Evolutionary conservation across 2,113 vertebrate genomes (phyloP), one percentile per base, ranked within the genome.

Genomic region (Dunckerocampus dactyliophorus): DNA sequence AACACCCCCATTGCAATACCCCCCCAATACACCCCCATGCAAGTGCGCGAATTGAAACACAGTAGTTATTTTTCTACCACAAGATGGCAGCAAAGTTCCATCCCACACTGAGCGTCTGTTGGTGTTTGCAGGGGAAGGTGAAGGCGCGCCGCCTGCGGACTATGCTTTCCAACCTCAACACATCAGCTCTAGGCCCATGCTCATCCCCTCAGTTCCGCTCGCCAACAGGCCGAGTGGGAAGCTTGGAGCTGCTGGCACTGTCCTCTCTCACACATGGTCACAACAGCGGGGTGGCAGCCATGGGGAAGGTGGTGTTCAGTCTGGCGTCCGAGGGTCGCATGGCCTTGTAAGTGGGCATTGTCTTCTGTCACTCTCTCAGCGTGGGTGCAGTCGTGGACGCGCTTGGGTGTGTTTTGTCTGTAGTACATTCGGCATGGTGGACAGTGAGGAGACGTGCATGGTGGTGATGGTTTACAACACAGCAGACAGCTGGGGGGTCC

Each of bases 291-390:
- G 56, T 82, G n/a, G 93, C 93, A 10, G 87, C 93, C 43, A 67
- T 95, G 55, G 94, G 94, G 3, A 95, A 94, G 71, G 94, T 96
- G 80, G 89, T 96, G 45, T 96, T 96, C 82, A 96, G 94, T 65
- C 73, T 96, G 37, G 93, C 93, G n/a, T 88, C 89, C 0, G 93
- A 93, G 67, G 93, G 92, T 63, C 91, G 92, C 47, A 93, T 96
- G 84, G 93, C 94, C 28, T 96, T 96, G 94, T 96, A 75, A 93
- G 94, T 92, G 21, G 39, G 3, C 24, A 12, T 28, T 24, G 20
- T 43, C 5, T 43, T 43, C 12, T 43, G 39, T 43, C 39, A 14
- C 4, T 16, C 15, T 57, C 54, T 57, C 34, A 14, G n/a, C 10
- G 15, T 37, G 4, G n/a, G 2, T 2, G n/a, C 12, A 7, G 31